Evolutionary conservation across 2,888 invertebrate genomes (phyloP).

Genomic region (Tiliacea aurago): DNA sequence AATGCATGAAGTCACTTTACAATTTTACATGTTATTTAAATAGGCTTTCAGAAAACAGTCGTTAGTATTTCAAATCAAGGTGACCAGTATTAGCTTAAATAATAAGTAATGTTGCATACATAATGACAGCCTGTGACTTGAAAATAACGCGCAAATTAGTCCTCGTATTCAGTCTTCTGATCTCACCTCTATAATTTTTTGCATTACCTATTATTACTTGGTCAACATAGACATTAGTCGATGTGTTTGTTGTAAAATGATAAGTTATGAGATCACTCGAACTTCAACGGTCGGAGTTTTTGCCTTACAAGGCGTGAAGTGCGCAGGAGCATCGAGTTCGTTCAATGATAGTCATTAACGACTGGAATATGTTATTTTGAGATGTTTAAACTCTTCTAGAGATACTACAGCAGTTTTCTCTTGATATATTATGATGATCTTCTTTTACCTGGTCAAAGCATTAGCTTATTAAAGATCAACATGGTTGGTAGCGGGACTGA

Average conservation of each 20-base stretch:
- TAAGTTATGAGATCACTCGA: constrained; percentile 55
- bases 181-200: constrained; percentile 47
- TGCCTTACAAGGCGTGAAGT: constrained; percentile 41
- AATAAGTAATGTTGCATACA: constrained; percentile 25
- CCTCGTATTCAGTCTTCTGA: constrained; percentile 27
- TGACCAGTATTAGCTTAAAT: constrained; percentile 24
- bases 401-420: not conserved
- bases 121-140: constrained; percentile 29
- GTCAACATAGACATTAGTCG: constrained; percentile 47
- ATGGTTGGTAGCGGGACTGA: not conserved
- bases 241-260: constrained; percentile 56
- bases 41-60: constrained; percentile 10
- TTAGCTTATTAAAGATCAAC: not conserved
- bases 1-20: not conserved
- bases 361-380: constrained; percentile 13
- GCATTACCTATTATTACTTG: constrained; percentile 28
- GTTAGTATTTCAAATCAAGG: constrained; percentile 40
- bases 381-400: not conserved
- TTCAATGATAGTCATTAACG: constrained; percentile 15
- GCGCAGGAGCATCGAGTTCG: constrained; percentile 17
- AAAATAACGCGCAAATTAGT: constrained; percentile 36
- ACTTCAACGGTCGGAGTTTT: constrained; percentile 35
- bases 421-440: not conserved
- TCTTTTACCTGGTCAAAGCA: not conserved
- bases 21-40: constrained; percentile 11